phyloP scores from a whole-genome alignment of 2,888 invertebrate genomes.

The Agrochola macilenta region DNA sequence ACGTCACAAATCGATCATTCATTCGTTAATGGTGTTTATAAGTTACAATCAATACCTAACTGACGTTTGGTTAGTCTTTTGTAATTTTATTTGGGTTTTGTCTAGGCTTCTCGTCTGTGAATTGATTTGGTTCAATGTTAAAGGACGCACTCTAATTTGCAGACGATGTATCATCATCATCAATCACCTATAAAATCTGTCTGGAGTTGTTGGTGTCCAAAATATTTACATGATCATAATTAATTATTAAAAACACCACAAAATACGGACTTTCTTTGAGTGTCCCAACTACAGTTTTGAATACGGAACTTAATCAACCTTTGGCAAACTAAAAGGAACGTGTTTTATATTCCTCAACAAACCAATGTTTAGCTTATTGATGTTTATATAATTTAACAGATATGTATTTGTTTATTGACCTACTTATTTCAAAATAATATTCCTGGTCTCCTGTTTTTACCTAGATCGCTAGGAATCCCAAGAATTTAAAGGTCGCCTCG shows the following conservation, averaged over 20 bases:
- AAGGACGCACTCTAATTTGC: not conserved
- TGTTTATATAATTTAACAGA: not conserved
- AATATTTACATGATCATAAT: no score
- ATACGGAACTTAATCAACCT: not conserved
- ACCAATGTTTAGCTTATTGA: not conserved
- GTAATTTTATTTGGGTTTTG: slow-evolving; percentile 29
- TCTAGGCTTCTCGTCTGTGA: slow-evolving; percentile 1
- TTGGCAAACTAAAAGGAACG: not conserved
- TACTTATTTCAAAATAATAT: not conserved
- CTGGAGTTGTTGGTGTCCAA: not conserved
- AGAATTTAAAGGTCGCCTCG: not conserved
- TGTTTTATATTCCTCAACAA: not conserved
- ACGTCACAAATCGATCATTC: slow-evolving; percentile 58
- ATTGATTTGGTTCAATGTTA: not conserved
- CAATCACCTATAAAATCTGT: not conserved
- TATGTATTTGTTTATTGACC: not conserved
- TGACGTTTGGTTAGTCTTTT: slow-evolving; percentile 35
- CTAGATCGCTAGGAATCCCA: not conserved
- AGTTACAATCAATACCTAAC: slow-evolving; percentile 22
- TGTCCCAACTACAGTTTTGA: not conserved
- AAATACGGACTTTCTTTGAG: not conserved
- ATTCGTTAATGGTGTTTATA: slow-evolving; percentile 24
- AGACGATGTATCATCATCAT: not conserved
- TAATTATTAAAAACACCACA: not conserved
- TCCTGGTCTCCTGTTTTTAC: not conserved